Conservation (phyloP, 2,113 vertebrate species). For the Channa argus region DNA sequence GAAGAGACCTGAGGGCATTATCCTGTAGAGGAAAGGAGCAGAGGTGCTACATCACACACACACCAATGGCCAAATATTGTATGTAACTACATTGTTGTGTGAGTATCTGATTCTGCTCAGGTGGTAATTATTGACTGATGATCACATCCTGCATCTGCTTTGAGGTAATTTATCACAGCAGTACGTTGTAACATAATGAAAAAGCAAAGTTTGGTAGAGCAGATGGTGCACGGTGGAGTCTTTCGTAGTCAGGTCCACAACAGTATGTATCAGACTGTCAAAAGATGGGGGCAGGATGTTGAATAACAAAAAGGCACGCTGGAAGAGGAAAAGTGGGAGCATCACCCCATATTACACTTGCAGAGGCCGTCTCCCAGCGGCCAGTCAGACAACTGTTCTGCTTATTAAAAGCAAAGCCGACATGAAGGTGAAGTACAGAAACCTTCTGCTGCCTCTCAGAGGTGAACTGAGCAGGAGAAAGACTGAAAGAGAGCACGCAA, state of each 20-base stretch:
- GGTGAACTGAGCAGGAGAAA: constrained; percentile 25
- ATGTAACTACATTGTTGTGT: too few relatives aligned
- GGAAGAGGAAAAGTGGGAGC: background rate
- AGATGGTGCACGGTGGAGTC: too few relatives aligned
- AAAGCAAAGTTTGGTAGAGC: background rate
- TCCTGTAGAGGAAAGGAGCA: background rate
- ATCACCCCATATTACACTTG: constrained; percentile 12
- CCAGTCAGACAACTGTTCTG: constrained; percentile 1
- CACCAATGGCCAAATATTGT: too few relatives aligned
- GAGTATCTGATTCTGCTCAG: background rate
- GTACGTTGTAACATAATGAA: background rate
- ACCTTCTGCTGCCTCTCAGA: constrained; percentile 53
- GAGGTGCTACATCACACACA: background rate
- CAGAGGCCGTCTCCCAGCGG: constrained; percentile 14
- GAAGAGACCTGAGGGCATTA: background rate
- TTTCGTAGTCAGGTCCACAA: background rate
- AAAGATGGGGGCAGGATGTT: background rate
- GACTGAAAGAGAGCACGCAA: constrained; percentile 13
- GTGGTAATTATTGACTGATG: background rate
- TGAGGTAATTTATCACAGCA: background rate
- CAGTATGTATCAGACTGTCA: background rate
- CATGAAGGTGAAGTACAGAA: constrained; percentile 63
- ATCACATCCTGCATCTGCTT: background rate
- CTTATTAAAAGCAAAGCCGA: constrained; percentile 58
- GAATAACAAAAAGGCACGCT: background rate